Evolutionary conservation across 1,140 invertebrate genomes (phyloP).

Genomic region (Drosophila melanogaster): Release_6_plus_ISO1_MT NT_037436.4:2148501-2149000

Average conservation of each 20-base stretch:
- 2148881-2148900: constrained; percentile 71
- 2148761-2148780: constrained; percentile 67
- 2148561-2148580: constrained; percentile 48
- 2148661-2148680: constrained; percentile 30
- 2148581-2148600: constrained; percentile 51
- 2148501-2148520: constrained; percentile 66
- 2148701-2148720: constrained; percentile 72
- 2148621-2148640: constrained; percentile 18
- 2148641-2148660: constrained; percentile 30
- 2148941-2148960: constrained; percentile 54
- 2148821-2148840: constrained; percentile 19
- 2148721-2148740: constrained; percentile 76
- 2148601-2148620: constrained; percentile 19
- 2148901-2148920: constrained; percentile 72
- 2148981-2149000: constrained; percentile 53
- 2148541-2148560: constrained; percentile 69
- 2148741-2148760: constrained; percentile 79
- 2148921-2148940: constrained; percentile 57
- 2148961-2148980: constrained; percentile 55
- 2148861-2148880: constrained; percentile 75
- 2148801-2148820: constrained; percentile 79
- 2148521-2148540: constrained; percentile 34
- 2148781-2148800: constrained; percentile 61
- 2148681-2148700: background rate
- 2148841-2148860: constrained; percentile 61